Evolutionary conservation across 1,140 invertebrate genomes (phyloP), one percentile per base, ranked within the genome.

Genomic region (Drosophila watanabei): DNA sequence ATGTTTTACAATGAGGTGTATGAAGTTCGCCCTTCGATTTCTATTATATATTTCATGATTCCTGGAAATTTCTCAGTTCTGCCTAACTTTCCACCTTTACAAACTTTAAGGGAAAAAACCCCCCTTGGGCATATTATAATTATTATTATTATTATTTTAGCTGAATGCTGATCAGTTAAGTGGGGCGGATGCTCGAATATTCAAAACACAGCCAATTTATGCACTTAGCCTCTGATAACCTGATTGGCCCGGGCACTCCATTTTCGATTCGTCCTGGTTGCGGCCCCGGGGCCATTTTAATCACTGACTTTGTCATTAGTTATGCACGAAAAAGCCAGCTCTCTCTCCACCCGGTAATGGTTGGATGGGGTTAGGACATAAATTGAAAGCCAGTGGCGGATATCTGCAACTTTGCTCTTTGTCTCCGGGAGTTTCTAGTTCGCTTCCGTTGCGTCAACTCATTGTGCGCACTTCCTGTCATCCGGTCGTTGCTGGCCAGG

Each of bases 391-490:
- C 69, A 37, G 37, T 41, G 39, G 69, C 43, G 54, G 58, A 79
- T 69, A 72, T 59, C 63, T 69, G 70, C 43, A 64, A 68, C 63
- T 79, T 79, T 79, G 76, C 76, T 63, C 71, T 73, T 73, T 73
- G 68, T 73, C 70, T 41, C 45, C 10, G 24, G 70, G 46, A 73
- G 56, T 70, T 83, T 69, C 84, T 72, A 83, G 76, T 73, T 60
- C 63, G 73, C 80, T 84, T 88, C 84, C 84, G 85, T 69, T 58
- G 60, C 84, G 81, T 79, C 75, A 88, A 84, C 82, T 88, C 84
- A 88, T 88, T 87, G 86, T 88, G 84, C 84, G 84, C 76, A 83
- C 84, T 87, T 87, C 84, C 84, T 88, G 84, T 70, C 76, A 88
- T 88, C 84, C 83, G 84, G 52, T 35, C 30, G 45, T 24, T 20